Evolutionary conservation across 1,140 invertebrate species (phyloP).

Genomic region (Cepaea nemoralis): DNA sequence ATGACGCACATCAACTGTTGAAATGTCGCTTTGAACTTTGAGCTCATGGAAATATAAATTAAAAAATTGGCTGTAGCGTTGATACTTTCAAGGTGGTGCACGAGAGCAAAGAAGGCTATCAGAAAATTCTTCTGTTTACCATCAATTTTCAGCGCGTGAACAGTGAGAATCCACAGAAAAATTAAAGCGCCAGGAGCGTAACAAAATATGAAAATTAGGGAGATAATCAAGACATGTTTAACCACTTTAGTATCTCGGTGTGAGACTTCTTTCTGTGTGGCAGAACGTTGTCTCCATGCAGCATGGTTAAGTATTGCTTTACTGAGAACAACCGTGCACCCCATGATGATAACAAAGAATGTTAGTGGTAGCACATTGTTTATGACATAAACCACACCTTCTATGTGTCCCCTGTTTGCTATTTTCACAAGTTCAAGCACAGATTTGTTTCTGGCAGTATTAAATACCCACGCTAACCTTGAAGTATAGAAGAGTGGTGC

Average conservation of each 20-base stretch:
- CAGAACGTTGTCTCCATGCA: neutral
- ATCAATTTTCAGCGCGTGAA: no score
- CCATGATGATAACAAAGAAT: neutral
- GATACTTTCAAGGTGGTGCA: no score
- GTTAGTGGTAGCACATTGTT: neutral
- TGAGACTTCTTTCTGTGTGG: neutral
- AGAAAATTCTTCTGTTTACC: no score
- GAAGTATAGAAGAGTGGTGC: neutral
- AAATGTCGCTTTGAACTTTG: no score
- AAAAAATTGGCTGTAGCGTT: no score
- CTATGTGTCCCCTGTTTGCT: neutral
- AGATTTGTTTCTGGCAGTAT: constrained; percentile 9
- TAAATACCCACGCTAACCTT: neutral
- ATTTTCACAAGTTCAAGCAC: neutral
- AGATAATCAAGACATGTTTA: neutral
- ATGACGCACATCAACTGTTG: no score
- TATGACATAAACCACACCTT: neutral
- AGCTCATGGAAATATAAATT: no score
- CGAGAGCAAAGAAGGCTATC: no score
- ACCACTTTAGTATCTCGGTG: neutral
- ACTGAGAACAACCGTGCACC: neutral
- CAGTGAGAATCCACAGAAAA: no score
- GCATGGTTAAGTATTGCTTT: neutral
- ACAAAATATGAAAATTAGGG: no score
- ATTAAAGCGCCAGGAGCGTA: no score